Base-by-base conservation (phyloP, 2,888 invertebrate species). In the Ormyrus labotus region DNA sequence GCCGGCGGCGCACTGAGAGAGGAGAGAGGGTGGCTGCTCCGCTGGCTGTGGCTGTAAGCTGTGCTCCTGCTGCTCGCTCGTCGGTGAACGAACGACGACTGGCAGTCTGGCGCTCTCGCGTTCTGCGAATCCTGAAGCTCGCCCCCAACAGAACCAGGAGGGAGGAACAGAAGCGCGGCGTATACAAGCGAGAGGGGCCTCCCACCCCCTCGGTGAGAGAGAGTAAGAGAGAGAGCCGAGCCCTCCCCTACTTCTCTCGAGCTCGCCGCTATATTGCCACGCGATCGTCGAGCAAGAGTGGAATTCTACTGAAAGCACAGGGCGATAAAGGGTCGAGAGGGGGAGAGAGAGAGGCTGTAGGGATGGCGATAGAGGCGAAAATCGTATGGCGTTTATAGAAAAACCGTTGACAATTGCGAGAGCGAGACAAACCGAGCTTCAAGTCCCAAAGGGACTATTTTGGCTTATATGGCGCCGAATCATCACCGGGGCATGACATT, bases 71-170 rank as follows among this genome's bases (percentile, higher is more conserved):
- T 82, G 81, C 86, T 85, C 85, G 85, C 85, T 88, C 89, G 87
- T 87, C 87, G 89, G 87, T 87, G 87, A 89, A 87, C 89, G 89
- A 88, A 88, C 89, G 88, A 86, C 90, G 90, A 90, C 90, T 90
- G 86, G 83, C 84, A 83, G 89, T 86, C 87, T 88, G 87, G 79
- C 76, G 47, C n/a, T 34, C 34, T 34, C 34, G 34, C 34, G 34
- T 34, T 34, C 34, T 34, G 34, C 85, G 86, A 85, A 87, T 86
- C 87, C 85, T 85, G 85, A 84, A 85, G 83, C 85, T 85, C 84
- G 79, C 34, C 74, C 82, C 79, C 78, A 68, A 79, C 77, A 57
- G 57, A 77, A 84, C 83, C 34, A 34, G 61, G 82, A 74, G 84
- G 74, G 74, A 75, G 81, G 34, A 34, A 34, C 9, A 53, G 65